Evolutionary conservation across 2,797 vertebrate species (phyloP).

Genomic region (Eutrigla gurnardus): DNA sequence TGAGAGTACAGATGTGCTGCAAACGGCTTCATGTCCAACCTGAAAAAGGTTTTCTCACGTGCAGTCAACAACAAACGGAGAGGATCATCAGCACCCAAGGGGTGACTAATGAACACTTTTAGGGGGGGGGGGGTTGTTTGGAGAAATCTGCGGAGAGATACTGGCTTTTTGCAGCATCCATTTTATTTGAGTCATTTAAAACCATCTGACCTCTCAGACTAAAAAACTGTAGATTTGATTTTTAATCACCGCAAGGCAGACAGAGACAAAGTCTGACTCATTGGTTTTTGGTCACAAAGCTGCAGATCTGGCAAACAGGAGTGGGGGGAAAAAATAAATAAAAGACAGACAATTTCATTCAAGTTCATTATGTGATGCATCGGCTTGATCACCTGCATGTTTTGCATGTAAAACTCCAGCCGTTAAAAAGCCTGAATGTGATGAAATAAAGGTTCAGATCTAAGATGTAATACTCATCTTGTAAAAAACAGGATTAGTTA

Average conservation of each 20-base stretch:
- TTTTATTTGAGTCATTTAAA: conserved; percentile 47
- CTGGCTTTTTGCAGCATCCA: background rate
- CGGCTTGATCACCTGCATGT: background rate
- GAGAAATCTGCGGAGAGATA: no score
- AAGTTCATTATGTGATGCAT: background rate
- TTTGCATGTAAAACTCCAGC: background rate
- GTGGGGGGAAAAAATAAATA: background rate
- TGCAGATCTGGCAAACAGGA: background rate
- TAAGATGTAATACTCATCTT: background rate
- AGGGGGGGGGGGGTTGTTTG: no score
- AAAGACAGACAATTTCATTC: background rate
- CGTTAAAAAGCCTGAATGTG: background rate
- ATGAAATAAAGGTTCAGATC: background rate
- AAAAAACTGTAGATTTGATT: conserved; percentile 32
- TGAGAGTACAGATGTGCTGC: background rate
- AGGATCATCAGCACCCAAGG: no score
- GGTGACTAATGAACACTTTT: background rate
- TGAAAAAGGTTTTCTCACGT: conserved; percentile 13
- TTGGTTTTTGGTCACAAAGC: background rate
- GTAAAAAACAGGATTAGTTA: background rate
- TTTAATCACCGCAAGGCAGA: conserved; percentile 17
- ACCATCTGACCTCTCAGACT: conserved; percentile 40
- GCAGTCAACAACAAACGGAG: conserved; percentile 30
- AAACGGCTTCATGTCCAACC: conserved; percentile 20
- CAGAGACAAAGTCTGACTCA: conserved; percentile 13